Evolutionary conservation across 2,888 invertebrate species (phyloP), one percentile per base, ranked within the genome.

Genomic region (Unio delphinus): DNA sequence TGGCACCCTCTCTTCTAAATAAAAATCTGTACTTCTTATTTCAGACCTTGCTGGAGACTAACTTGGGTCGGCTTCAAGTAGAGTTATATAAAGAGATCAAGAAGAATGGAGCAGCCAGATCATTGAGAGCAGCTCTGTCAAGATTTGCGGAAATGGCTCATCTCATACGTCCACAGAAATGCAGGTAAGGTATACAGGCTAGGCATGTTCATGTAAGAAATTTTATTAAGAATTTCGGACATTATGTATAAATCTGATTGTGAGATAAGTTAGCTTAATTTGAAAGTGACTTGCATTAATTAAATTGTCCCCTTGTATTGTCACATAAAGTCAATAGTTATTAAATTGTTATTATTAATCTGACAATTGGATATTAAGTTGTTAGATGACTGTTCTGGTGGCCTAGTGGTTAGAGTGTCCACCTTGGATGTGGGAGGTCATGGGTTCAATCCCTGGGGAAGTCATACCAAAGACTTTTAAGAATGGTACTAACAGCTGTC

Each of bases 51-150:
- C 92, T 93, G 77, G 94, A 94, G 86, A 93, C 93, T 28, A 93
- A 94, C 79, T 92, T 94, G 18, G 93, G 93, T 45, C 93, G 95
- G 84, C 92, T 96, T 68, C 93, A 95, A 85, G 93, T 95, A 84
- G 95, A 95, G 89, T 91, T 96, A 61, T 95, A 94, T 86, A 94
- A 94, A 80, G 95, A 95, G 90, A 94, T 96, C 61, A 95, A 95
- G 88, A 93, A 93, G 86, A 95, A 95, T 90, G 94, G 95, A 5
- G 87, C 92, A 57, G 92, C 93, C 1, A 92, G 95, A 72, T 93
- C 94, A 55, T 89, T 96, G 63, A 91, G 94, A 79, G 94, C 95
- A 64, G 95, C 95, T 54, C 90, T 96, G 6, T 93, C 93, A 91
- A 91, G 95, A 73, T 95, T 96, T 90, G 93, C 94, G 0, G 93